Evolutionary conservation across 2,888 invertebrate genomes (phyloP), one percentile per base, ranked within the genome.

Genomic region (Diogma glabrata): DNA sequence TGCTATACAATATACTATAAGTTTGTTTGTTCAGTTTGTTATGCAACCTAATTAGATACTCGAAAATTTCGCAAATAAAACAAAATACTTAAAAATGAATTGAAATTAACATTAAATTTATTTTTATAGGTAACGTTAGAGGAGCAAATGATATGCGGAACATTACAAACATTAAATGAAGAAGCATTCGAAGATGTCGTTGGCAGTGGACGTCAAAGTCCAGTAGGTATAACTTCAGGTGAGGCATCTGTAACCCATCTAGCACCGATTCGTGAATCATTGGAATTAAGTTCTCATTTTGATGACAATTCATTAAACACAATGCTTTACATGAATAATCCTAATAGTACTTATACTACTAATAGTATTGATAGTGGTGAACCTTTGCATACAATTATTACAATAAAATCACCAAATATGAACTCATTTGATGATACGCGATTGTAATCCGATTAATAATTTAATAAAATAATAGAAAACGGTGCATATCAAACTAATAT

Each of bases 81-180:
- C n/a, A n/a, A n/a, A n/a, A n/a, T n/a, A n/a, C n/a, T n/a, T n/a
- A n/a, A n/a, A n/a, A n/a, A n/a, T n/a, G n/a, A n/a, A n/a, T n/a
- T n/a, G n/a, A n/a, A n/a, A n/a, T n/a, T n/a, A n/a, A n/a, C n/a
- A n/a, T n/a, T n/a, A n/a, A n/a, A n/a, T n/a, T n/a, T 46, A 51
- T 20, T 51, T 60, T 67, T 64, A 17, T 68, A 93, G 92, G 90
- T 93, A 52, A 92, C 92, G 1, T 75, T 93, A 59, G 93, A 93
- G 70, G 92, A 93, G 66, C 91, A 92, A 71, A 90, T 91, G 89
- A 92, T 93, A 58, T 90, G 90, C 70, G 92, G 92, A 55, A 91
- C 92, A 3, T 73, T 93, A 53, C 91, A 92, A 71, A 90, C 91
- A 0, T 74, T 93, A 26, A 93, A 90, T 71, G 92, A 93, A 73